A percentile compares a stretch with the other conserved stretches of the same genome.
Evolutionary conservation across 1,140 invertebrate genomes (phyloP).

Genomic region (Achatina immaculata): DNA sequence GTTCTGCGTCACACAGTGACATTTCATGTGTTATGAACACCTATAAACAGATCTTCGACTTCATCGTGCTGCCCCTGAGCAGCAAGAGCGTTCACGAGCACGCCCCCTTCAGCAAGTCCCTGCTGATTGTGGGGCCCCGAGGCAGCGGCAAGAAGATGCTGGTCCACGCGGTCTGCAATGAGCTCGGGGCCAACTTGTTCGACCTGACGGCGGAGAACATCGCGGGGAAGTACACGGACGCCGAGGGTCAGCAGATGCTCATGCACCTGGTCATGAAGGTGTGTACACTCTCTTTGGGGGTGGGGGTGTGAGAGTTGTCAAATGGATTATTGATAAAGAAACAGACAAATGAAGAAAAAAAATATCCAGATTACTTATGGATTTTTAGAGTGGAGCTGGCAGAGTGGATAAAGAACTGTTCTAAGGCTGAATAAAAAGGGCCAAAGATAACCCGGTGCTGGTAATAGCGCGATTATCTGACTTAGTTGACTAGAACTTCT

Average conservation of each 20-base stretch:
- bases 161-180: constrained; percentile 88
- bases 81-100: not conserved
- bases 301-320: not conserved
- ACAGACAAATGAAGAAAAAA: too few species aligned
- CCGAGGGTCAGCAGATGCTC: constrained; percentile 73
- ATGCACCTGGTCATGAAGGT: constrained; percentile 32
- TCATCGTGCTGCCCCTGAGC: constrained; percentile 6
- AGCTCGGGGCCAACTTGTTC: constrained; percentile 89
- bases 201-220: constrained; percentile 91
- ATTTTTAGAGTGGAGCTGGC: too few species aligned
- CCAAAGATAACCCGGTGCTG: too few species aligned
- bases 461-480: too few species aligned
- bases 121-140: constrained; percentile 84
- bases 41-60: constrained; percentile 17
- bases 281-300: not conserved
- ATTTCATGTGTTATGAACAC: too few species aligned
- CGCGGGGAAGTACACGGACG: constrained; percentile 85
- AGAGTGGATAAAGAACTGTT: too few species aligned
- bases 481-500: too few species aligned
- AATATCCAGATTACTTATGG: too few species aligned
- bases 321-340: too few species aligned
- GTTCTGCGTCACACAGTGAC: too few species aligned
- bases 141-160: constrained; percentile 91
- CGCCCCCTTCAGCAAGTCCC: constrained; percentile 75
- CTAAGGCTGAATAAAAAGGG: too few species aligned